Evolutionary conservation across 2,888 invertebrate species (phyloP).

Genomic region (Epinotia nisella): DNA sequence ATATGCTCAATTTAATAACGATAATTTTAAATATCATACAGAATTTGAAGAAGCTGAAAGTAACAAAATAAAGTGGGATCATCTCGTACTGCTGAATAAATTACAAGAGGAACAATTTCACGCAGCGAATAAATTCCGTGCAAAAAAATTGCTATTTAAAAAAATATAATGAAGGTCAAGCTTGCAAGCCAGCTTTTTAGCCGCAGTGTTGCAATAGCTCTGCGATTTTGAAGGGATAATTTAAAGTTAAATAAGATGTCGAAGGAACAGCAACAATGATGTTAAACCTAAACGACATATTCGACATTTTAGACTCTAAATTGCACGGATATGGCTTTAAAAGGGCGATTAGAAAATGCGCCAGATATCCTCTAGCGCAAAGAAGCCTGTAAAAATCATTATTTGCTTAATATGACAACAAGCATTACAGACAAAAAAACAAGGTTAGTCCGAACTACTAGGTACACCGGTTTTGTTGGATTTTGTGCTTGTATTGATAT

Average conservation of each 20-base stretch:
- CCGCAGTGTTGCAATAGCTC: background rate
- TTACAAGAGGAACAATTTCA: constrained; percentile 1
- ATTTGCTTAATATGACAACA: background rate
- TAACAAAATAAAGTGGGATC: background rate
- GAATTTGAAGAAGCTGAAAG: background rate
- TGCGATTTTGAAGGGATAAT: background rate
- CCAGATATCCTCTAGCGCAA: background rate
- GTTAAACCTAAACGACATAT: background rate
- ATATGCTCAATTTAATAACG: constrained; percentile 1
- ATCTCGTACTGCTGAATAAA: background rate
- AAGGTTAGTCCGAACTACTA: background rate
- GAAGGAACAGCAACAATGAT: background rate
- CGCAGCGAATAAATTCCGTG: background rate
- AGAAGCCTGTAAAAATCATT: background rate
- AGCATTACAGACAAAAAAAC: background rate
- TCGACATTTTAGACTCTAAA: constrained; percentile 3
- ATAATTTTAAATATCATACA: background rate
- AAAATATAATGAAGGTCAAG: background rate
- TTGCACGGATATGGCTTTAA: background rate
- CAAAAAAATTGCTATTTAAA: background rate
- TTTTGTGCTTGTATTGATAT: constrained; percentile 12
- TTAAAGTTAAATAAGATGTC: background rate
- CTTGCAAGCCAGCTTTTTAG: constrained; percentile 4
- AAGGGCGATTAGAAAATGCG: constrained; percentile 5
- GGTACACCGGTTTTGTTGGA: constrained; percentile 4